phyloP scores from a whole-genome alignment of 2,797 vertebrate species.

The Anguilla megastoma region DNA sequence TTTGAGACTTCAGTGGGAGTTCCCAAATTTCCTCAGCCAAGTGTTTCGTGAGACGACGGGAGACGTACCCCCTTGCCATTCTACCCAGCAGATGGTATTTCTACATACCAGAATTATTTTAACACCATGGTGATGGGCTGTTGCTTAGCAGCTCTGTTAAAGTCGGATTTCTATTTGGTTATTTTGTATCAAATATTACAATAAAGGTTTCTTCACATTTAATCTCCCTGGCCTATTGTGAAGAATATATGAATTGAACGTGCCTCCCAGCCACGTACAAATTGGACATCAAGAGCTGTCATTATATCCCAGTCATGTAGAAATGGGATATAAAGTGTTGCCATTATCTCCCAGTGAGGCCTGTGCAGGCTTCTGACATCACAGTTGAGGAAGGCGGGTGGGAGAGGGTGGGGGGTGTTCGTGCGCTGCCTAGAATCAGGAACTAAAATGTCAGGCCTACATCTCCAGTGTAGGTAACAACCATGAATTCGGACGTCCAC shows the following conservation, averaged over 20 bases:
- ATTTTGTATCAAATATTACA: background rate
- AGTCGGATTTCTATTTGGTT: background rate
- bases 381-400: background rate
- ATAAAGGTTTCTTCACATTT: background rate
- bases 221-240: background rate
- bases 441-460: background rate
- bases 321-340: background rate
- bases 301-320: too few species aligned
- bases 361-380: background rate
- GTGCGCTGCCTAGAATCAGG: background rate
- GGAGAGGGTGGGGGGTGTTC: background rate
- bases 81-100: background rate
- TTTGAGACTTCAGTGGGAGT: background rate
- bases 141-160: background rate
- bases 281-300: too few species aligned
- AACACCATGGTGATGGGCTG: background rate
- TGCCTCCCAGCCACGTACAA: background rate
- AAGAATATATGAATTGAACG: background rate
- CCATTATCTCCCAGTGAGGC: background rate
- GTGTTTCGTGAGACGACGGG: background rate
- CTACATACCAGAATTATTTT: background rate
- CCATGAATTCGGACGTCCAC: background rate
- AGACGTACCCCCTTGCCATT: background rate
- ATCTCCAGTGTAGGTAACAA: background rate
- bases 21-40: background rate